phyloP scores from a whole-genome alignment of 2,797 vertebrate species.

The Rousettus madagascariensis region DNA sequence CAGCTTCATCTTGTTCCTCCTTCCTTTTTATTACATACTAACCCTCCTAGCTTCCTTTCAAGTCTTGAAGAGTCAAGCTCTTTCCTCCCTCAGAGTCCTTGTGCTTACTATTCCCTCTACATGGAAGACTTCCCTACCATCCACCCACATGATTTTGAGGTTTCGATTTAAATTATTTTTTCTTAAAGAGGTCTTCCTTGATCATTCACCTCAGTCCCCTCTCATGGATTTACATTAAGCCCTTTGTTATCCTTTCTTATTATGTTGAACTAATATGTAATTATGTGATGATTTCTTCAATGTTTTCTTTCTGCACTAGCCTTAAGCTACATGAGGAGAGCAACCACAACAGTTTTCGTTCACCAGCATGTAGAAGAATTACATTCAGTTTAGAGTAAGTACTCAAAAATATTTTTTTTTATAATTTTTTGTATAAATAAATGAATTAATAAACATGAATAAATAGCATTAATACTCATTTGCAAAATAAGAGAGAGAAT shows the following conservation, averaged over 20 bases:
- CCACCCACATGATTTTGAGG: background rate
- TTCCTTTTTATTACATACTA: background rate
- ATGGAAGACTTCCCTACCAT: background rate
- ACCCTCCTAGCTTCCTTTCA: background rate
- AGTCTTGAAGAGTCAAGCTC: background rate
- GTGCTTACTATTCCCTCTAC: background rate
- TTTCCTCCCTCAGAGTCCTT: background rate
- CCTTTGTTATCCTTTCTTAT: background rate
- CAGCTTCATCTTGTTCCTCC: background rate
- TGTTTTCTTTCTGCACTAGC: background rate
- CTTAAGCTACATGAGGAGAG: background rate
- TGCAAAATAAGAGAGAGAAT: background rate
- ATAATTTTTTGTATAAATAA: background rate
- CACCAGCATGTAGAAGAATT: background rate
- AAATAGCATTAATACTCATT: background rate
- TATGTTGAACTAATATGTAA: background rate
- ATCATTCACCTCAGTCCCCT: background rate
- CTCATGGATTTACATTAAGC: background rate
- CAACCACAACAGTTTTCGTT: background rate
- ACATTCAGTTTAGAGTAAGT: background rate
- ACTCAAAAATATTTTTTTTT: background rate
- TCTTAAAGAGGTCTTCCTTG: background rate
- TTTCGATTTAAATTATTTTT: conserved; percentile 1
- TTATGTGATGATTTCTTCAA: background rate
- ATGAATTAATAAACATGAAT: background rate